These are phyloP conservation scores for Chiloscyllium plagiosum DNA, from an alignment of 2,113 vertebrate genomes.

Conservation along the genomic window DNA sequence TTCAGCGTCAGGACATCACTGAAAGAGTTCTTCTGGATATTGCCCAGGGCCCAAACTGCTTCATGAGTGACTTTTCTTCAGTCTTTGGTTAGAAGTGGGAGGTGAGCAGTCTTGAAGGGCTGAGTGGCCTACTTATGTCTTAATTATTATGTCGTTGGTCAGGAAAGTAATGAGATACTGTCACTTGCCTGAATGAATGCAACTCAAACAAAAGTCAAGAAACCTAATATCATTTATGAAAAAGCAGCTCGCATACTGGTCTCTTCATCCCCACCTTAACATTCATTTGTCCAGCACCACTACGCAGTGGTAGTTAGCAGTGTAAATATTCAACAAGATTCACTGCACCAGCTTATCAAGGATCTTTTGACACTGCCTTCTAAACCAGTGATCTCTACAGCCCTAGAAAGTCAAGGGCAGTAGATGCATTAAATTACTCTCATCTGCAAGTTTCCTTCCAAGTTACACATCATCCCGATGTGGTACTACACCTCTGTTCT, in stretches of 20 bases:
- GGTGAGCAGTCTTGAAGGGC: too few relatives aligned
- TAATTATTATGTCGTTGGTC: not conserved
- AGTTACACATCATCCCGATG: too few relatives aligned
- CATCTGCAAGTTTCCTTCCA: too few relatives aligned
- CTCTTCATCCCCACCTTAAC: not conserved
- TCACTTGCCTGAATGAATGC: not conserved
- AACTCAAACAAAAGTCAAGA: not conserved
- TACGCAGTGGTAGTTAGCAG: too few relatives aligned
- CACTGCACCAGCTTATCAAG: too few relatives aligned
- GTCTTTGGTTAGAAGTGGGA: not conserved
- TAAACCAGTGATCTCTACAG: too few relatives aligned
- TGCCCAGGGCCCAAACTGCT: not conserved
- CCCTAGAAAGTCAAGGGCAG: too few relatives aligned
- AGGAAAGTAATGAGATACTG: not conserved
- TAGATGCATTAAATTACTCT: too few relatives aligned
- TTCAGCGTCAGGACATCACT: not conserved
- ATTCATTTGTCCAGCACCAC: not conserved
- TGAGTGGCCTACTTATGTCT: too few relatives aligned
- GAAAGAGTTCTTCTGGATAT: not conserved
- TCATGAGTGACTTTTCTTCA: not conserved
- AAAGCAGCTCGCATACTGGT: not conserved
- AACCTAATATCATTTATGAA: not conserved
- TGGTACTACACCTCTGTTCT: too few relatives aligned
- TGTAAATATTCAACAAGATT: too few relatives aligned
- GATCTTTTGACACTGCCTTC: too few relatives aligned